Evolutionary conservation across 1,140 invertebrate genomes (phyloP), one percentile per base, ranked within the genome.

Genomic region (Nylanderia fulva): DNA sequence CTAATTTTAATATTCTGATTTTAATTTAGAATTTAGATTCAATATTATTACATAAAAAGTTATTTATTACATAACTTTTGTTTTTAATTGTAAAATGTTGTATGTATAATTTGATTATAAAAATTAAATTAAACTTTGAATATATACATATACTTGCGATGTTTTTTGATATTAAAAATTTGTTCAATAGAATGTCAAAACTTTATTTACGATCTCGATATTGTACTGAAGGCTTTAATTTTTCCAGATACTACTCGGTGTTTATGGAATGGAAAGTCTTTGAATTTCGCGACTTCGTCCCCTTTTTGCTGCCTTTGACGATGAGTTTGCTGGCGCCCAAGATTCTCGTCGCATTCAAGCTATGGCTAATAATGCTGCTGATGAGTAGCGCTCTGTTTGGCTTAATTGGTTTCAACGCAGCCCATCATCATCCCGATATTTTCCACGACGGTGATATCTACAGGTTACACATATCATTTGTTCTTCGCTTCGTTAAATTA

Each of bases 351-450:
- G 92, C 90, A 90, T 1, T 96, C 56, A 87, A 94, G 87, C 90
- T 95, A 72, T 98, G 97, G 97, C 24, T 96, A 0, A 93, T 95
- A 66, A 96, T 97, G 33, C 90, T 96, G 13, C 79, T 95, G 5
- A 90, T 95, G 0, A 94, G 92, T 0, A 97, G 97, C 91, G 95
- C 96, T 24, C 84, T 96, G 2, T 97, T 98, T 91, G 93, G 91
- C 13, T 86, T 95, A 1, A 96, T 98, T 58, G 97, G 97, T 4
- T 85, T 97, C 0, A 97, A 96, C 92, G 98, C 97, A 5, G 97
- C 96, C 48, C 98, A 98, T 95, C 97, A 98, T 93, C 97, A 98
- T 94, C 97, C 97, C 0, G 96, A 97, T 42, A 97, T 97, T 72
- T 98, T 97, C 92, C 98, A 98, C 88, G 97, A 98, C 91, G 97